These are phyloP conservation scores for Aurelia sp. DNA, from an alignment of 30 jellyfish, hydroid and myxozoan genomes.

Conservation along the genomic window DNA sequence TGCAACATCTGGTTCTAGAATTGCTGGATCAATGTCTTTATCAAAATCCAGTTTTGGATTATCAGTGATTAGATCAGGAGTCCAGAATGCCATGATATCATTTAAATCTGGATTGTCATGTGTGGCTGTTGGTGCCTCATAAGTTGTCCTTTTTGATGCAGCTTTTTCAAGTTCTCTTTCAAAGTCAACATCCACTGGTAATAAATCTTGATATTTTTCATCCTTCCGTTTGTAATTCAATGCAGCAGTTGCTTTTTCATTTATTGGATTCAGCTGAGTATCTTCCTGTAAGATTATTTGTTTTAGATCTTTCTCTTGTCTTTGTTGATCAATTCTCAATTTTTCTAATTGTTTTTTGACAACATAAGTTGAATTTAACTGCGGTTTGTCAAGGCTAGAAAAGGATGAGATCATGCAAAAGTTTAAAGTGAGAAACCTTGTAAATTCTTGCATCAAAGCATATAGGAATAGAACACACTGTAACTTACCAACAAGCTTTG, in stretches of 20 bases:
- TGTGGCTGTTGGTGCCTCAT: background rate
- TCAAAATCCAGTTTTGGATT: conserved; percentile 64
- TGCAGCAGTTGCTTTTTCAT: conserved; percentile 64
- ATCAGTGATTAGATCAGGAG: conserved; percentile 68
- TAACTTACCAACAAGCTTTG: too few relatives aligned
- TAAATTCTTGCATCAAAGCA: too few relatives aligned
- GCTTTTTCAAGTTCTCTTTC: conserved; percentile 38
- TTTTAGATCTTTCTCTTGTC: conserved; percentile 1
- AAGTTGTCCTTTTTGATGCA: conserved; percentile 55
- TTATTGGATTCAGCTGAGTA: conserved; percentile 8
- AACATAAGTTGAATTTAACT: conserved; percentile 68
- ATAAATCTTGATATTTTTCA: conserved; percentile 25
- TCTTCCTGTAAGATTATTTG: background rate
- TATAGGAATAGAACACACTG: too few relatives aligned
- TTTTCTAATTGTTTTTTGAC: conserved; percentile 50
- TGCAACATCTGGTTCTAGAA: conserved; percentile 50
- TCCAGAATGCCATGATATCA: conserved; percentile 59
- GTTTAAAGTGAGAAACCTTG: too few relatives aligned
- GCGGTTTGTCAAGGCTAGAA: conserved; percentile 68
- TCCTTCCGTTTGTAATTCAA: conserved; percentile 55
- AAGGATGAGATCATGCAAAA: background rate
- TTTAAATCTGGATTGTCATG: background rate
- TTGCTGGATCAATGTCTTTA: conserved; percentile 15
- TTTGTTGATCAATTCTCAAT: conserved; percentile 1
- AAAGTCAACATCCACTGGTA: conserved; percentile 45